Percentiles rank a stretch among this genome's conserved stretches.
Conservation (phyloP, 2,797 vertebrate genomes). For the Alectoris magna region DNA sequence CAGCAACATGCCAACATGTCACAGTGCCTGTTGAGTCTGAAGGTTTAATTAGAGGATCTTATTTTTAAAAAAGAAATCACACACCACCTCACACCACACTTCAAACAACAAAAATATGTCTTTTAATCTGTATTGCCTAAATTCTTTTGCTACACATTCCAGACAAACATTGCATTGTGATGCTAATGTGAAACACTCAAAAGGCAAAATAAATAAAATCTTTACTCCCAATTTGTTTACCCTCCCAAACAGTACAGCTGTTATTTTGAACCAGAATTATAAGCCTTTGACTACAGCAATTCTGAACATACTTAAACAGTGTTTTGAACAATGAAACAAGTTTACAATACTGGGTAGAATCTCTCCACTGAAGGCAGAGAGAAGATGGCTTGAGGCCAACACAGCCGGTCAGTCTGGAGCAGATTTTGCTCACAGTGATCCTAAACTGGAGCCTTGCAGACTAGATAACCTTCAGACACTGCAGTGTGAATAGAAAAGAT, state of each 20-base stretch:
- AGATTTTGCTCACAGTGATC: neutral
- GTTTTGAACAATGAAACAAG: neutral
- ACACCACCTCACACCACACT: rapidly evolving
- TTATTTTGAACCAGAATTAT: neutral
- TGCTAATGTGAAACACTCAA: neutral
- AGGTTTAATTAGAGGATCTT: slow-evolving; percentile 9
- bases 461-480: neutral
- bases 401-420: neutral
- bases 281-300: neutral
- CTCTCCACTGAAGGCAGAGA: neutral
- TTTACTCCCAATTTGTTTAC: neutral
- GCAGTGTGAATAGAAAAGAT: neutral
- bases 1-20: neutral
- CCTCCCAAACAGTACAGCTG: neutral
- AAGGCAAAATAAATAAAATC: neutral
- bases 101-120: neutral
- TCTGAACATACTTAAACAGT: neutral
- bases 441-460: neutral
- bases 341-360: slow-evolving; percentile 1
- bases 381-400: neutral
- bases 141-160: neutral
- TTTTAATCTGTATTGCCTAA: neutral
- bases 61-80: slow-evolving; percentile 2
- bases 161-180: neutral
- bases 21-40: neutral